phyloP scores from a whole-genome alignment of 2,797 vertebrate genomes.

The Microcaecilia unicolor region DNA sequence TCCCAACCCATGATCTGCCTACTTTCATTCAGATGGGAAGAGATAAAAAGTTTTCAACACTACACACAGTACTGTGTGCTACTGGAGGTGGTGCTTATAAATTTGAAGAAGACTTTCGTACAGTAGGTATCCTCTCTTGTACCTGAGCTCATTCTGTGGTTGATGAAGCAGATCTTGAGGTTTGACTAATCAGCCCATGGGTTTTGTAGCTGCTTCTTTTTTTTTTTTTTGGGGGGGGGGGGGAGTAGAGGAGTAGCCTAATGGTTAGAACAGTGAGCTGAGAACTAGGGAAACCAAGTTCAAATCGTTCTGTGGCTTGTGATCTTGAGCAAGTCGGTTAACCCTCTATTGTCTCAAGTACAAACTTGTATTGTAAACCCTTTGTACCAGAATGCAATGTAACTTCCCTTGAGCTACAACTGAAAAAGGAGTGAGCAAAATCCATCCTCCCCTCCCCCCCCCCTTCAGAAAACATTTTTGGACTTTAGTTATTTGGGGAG shows the following conservation, averaged over 20 bases:
- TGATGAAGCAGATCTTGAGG: neutral
- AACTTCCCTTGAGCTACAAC: neutral
- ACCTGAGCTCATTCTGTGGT: neutral
- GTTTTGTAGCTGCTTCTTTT: neutral
- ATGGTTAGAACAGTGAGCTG: no score
- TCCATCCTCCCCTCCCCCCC: no score
- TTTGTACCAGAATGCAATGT: no score
- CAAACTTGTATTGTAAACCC: no score
- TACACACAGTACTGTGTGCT: conserved; percentile 78
- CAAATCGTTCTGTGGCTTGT: no score
- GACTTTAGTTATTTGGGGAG: no score
- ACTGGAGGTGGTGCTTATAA: conserved; percentile 78
- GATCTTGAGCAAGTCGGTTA: no score
- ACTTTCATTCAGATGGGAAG: conserved; percentile 82
- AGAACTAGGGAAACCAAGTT: no score
- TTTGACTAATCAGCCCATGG: neutral
- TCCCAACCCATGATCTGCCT: conserved; percentile 79
- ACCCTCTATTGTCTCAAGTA: no score
- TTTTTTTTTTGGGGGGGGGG: neutral
- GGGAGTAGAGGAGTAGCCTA: neutral
- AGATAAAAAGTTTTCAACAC: conserved; percentile 78
- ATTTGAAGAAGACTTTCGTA: conserved; percentile 79
- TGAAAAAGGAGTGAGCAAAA: neutral
- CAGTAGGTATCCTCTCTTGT: conserved; percentile 49
- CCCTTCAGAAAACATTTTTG: no score